Evolutionary conservation across 2,797 vertebrate species (phyloP), one percentile per base, ranked within the genome.

Genomic region (Acanthurus tractus): DNA sequence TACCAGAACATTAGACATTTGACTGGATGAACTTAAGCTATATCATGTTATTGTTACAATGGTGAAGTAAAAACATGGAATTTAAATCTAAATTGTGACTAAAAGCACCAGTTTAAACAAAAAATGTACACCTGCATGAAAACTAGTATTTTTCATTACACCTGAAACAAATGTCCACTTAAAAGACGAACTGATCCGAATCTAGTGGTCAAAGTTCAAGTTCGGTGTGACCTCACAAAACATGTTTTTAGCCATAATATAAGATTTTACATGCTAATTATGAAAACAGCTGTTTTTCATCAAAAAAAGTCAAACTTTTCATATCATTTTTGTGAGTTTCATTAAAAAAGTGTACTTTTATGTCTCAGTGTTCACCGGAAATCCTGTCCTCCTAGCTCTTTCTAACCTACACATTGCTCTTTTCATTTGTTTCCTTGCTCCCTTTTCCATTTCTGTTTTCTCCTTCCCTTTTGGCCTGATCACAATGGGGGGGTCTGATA

Each of bases 401-500:
- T 44, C 74, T 75, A 25, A 85, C 84, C 57, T 64, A 29, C 59
- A 42, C 29, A 50, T 25, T 56, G 15, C 58, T 17, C 3, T 29
- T 64, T 48, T 66, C 38, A 63, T 38, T 70, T 20, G 10, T 62
- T 71, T 50, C 20, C 48, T 67, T 53, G 23, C 48, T 67, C 38
- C 38, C 11, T 65, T 64, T 69, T 66, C 50, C 53, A 54, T 75
- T 65, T 83, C 15, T 57, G 22, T 59, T 72, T 76, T 66, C 54
- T 63, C 20, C 59, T 46, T 74, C 59, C 56, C 46, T 70, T 61
- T 74, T 0, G n/a, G 64, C 49, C 58, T 23, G 52, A 84, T 85
- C 74, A 68, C 73, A 81, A 53, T 40, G 3, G 58, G 74, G 49
- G 49, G 59, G 14, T 58, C 29, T 80, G 83, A 84, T 68, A 77